Evolutionary conservation across 2,888 invertebrate species (phyloP), one percentile per base, ranked within the genome.

Genomic region (Epiblema foenella): DNA sequence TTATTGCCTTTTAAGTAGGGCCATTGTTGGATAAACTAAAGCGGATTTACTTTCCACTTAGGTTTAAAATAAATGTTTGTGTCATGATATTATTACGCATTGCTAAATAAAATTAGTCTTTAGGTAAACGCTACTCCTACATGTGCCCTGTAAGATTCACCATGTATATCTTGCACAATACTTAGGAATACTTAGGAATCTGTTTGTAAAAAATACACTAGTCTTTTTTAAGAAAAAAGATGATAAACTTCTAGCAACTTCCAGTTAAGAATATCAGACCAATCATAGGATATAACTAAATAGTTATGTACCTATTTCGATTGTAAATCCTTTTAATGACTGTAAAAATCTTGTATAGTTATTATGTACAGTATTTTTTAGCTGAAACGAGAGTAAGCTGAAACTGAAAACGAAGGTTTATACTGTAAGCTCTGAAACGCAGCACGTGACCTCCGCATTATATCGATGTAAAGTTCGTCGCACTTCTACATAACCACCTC

Each of bases 401-500:
- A 78, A 79, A 75, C 37, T 58, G 46, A 46, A 9, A 2, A 46
- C 17, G 17, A 46, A 29, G 29, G 29, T 46, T 10, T 15, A 46
- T 59, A 63, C 79, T 79, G 79, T 78, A 83, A 83, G 75, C 74
- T 76, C 72, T 59, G 58, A 37, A 76, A 77, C 64, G 67, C 51
- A 65, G 73, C 74, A 75, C 78, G 75, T 75, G 79, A 80, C 82
- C 78, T 81, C 82, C 79, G 77, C 79, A 79, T 76, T 79, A 82
- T 76, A 77, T 75, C 77, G 81, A 77, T 76, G 78, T 74, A 75
- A 78, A 79, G 88, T 87, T 89, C 87, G 87, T 84, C 83, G 86
- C 77, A 80, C 86, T 73, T 72, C 64, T 75, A 68, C 37, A 24
- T 49, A 66, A 66, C 37, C 56, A 66, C 37, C 56, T 66, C 64